Evolutionary conservation across 2,888 invertebrate genomes (phyloP), one percentile per base, ranked within the genome.

Genomic region (Trissoscelio sp.): DNA sequence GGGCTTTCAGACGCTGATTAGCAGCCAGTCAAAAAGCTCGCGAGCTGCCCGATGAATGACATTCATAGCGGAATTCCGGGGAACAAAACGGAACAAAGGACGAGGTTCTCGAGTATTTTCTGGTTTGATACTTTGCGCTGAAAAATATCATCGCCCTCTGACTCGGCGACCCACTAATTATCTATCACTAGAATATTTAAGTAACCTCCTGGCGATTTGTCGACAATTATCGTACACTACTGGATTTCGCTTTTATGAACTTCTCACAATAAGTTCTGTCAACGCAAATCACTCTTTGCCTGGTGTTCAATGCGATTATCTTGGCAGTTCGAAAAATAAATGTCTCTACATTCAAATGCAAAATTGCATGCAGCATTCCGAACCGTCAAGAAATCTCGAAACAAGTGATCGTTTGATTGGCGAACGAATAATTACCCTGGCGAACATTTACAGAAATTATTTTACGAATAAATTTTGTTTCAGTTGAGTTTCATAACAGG

Each of bases 161-260:
- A 60, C 39, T 60, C 16, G 60, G 72, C 72, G 60, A 72, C 39
- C 24, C n/a, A 28, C 58, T 73, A 73, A 73, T 64, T 39, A 44
- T 64, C 64, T 78, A 78, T 62, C 46, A 57, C 78, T 78, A 78
- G 55, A 60, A 78, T 70, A 78, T 70, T 77, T 70, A 78, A 64
- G 70, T 78, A 78, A 64, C 78, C 62, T 70, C 42, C 57, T 64
- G 70, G 70, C 42, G 64, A 70, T 64, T 57, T 62, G 39, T 78
- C 39, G 78, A 77, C 78, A 48, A 57, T 70, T 57, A 64, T 69
- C 55, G 51, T 55, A 64, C 53, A 64, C 55, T 70, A 24, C 48
- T 20, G 53, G 5, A 62, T 57, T 48, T 51, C n/a, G n/a, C n/a
- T n/a, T n/a, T n/a, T n/a, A n/a, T n/a, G n/a, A n/a, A n/a, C 57